A percentile compares a stretch with the other conserved stretches of the same genome.
These are phyloP conservation scores for Lepidonotus clava DNA, from an alignment of 2,888 invertebrate genomes.

Conservation along the genomic window DNA sequence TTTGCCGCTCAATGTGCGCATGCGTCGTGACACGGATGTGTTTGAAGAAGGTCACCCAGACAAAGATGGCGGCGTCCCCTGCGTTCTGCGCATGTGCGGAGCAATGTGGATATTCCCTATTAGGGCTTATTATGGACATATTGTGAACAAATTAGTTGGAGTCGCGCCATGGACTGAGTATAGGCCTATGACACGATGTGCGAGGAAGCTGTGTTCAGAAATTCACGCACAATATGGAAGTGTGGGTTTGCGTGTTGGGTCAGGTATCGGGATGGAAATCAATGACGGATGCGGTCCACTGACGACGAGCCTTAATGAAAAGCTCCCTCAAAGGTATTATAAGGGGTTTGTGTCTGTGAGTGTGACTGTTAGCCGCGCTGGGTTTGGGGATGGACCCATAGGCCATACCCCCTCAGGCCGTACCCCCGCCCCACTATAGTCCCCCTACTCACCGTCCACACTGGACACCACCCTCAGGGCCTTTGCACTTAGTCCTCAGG, in stretches of 20 bases:
- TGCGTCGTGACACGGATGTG: conserved; percentile 27
- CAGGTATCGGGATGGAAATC: neutral
- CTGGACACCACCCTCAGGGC: conserved; percentile 9
- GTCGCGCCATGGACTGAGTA: neutral
- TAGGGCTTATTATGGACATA: neutral
- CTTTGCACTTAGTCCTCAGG: neutral
- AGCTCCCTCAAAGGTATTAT: conserved; percentile 1
- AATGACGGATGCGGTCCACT: neutral
- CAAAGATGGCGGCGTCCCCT: neutral
- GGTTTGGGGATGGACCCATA: neutral
- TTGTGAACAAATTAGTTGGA: neutral
- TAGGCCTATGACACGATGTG: neutral
- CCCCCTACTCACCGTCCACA: neutral
- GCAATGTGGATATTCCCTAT: neutral
- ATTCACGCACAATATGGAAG: no score
- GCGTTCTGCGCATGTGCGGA: neutral
- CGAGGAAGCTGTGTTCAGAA: no score
- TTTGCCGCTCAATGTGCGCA: neutral
- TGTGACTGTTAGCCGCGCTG: neutral
- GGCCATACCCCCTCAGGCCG: neutral
- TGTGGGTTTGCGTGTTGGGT: neutral
- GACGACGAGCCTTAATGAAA: neutral
- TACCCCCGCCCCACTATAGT: neutral
- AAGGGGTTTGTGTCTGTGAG: neutral
- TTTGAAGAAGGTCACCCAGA: neutral